Evolutionary conservation across 2,797 vertebrate species (phyloP).

Genomic region (Gouania willdenowi): DNA sequence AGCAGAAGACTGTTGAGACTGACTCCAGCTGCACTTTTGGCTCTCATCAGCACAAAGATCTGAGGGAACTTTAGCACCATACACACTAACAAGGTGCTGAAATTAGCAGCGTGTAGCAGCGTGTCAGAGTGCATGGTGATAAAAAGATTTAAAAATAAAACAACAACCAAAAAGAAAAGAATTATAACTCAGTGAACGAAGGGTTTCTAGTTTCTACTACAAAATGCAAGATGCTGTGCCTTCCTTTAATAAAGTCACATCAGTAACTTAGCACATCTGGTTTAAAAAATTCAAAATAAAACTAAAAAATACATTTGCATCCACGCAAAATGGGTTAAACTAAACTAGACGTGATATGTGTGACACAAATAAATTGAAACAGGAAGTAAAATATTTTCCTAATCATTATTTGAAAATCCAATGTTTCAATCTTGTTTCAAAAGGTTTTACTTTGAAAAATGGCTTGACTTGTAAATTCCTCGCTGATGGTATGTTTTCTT

Average conservation of each 20-base stretch:
- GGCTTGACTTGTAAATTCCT: constrained; percentile 9
- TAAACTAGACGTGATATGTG: too few relatives aligned
- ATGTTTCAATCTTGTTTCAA: neutral
- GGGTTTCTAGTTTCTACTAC: too few relatives aligned
- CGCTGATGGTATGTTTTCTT: neutral
- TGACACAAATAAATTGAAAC: too few relatives aligned
- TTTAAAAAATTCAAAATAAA: constrained; percentile 15
- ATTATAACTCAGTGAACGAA: too few relatives aligned
- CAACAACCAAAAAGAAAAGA: neutral
- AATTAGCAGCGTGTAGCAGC: constrained; percentile 68
- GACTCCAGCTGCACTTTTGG: constrained; percentile 62
- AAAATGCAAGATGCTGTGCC: constrained; percentile 13
- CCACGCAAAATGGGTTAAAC: too few relatives aligned
- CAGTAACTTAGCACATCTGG: rapidly evolving
- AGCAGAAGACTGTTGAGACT: constrained; percentile 75
- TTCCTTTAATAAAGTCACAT: too few relatives aligned
- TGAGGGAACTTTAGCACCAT: constrained; percentile 82
- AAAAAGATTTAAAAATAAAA: neutral
- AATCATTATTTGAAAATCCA: too few relatives aligned
- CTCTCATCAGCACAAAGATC: constrained; percentile 69
- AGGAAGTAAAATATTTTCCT: too few relatives aligned
- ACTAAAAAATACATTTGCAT: rapidly evolving
- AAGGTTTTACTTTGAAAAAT: constrained; percentile 22
- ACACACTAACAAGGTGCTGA: constrained; percentile 73
- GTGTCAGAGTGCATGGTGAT: constrained; percentile 49